Evolutionary conservation across 2,888 invertebrate species (phyloP).

Genomic region (Agrochola macilenta): DNA sequence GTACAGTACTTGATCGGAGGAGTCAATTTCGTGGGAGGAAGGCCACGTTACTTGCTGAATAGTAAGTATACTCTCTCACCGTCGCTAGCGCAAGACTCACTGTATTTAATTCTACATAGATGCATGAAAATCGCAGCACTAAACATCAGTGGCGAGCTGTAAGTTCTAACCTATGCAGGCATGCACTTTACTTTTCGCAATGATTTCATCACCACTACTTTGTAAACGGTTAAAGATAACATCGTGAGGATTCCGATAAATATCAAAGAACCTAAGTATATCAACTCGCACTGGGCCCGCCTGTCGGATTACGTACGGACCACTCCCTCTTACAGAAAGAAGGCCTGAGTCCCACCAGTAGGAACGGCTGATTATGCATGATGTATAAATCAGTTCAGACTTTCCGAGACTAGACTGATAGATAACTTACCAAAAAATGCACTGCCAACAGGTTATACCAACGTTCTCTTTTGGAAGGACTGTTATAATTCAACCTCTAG

Average conservation of each 20-base stretch:
- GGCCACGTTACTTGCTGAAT: conserved; percentile 76
- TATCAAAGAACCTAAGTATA: background rate
- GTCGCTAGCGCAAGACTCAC: background rate
- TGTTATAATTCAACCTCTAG: too few species aligned
- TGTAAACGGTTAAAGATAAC: background rate
- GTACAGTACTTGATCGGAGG: conserved; percentile 78
- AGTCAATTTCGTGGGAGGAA: conserved; percentile 75
- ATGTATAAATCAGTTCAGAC: background rate
- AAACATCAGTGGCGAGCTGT: background rate
- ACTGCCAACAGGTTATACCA: too few species aligned
- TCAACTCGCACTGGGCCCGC: background rate
- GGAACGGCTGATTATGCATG: background rate
- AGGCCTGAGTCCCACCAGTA: background rate
- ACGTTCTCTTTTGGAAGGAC: too few species aligned
- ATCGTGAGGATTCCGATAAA: too few species aligned
- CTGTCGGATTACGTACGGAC: background rate
- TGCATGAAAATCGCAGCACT: background rate
- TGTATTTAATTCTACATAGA: background rate
- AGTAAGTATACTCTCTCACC: conserved; percentile 69
- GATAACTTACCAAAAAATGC: background rate
- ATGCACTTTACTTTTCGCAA: background rate
- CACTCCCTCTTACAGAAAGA: too few species aligned
- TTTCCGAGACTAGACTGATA: background rate
- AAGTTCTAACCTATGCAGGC: background rate
- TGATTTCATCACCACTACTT: conserved; percentile 3